A percentile compares a stretch with the other conserved stretches of the same genome.
Evolutionary conservation across 1,140 invertebrate species (phyloP).

Genomic region (Hetaerina americana): DNA sequence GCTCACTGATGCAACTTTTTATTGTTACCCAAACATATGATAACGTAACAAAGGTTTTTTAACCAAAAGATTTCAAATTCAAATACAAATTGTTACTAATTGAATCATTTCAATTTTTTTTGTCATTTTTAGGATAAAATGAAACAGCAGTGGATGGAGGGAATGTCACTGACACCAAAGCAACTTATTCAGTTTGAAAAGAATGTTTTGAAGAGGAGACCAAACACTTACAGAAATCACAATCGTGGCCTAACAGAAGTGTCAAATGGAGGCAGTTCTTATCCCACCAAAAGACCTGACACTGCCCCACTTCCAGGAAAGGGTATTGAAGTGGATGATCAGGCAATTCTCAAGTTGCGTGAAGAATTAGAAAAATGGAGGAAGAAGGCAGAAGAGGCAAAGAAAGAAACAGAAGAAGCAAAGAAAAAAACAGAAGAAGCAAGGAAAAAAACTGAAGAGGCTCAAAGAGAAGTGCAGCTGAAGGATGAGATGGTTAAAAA

Average conservation of each 20-base stretch:
- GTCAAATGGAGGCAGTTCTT: neutral
- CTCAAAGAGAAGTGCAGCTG: neutral
- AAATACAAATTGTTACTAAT: too few relatives aligned
- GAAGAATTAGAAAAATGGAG: neutral
- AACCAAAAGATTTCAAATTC: too few relatives aligned
- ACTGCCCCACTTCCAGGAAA: neutral
- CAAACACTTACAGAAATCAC: constrained; percentile 11
- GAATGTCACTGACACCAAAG: neutral
- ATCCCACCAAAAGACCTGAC: neutral
- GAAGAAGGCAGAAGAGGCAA: neutral
- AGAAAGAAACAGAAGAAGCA: neutral
- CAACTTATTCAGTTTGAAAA: neutral
- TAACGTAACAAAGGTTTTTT: too few relatives aligned
- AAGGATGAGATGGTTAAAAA: neutral
- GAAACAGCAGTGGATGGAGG: neutral
- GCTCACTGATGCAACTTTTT: too few relatives aligned
- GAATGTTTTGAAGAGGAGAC: constrained; percentile 20
- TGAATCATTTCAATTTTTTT: neutral
- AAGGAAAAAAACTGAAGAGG: neutral
- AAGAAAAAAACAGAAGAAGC: neutral
- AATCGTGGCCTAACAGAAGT: neutral
- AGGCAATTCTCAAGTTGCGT: neutral
- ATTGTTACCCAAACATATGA: too few relatives aligned
- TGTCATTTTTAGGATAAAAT: neutral
- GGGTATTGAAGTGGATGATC: constrained; percentile 9